These are phyloP conservation scores for Tokudaia tokunoshimensis DNA, from an alignment of 2,797 vertebrate species.

Conservation along the genomic window DNA sequence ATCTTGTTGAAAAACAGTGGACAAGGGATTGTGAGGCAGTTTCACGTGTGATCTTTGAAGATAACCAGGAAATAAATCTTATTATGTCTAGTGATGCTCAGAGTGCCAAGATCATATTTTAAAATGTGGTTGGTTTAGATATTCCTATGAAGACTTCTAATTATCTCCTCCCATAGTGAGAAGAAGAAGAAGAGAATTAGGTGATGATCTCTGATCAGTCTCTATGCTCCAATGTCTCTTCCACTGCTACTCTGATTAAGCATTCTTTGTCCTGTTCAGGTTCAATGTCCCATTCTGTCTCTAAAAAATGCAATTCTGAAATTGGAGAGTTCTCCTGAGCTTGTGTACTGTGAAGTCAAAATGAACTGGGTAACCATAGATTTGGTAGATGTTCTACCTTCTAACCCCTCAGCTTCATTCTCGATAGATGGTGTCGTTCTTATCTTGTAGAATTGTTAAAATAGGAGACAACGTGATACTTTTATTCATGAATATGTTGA, in stretches of 20 bases:
- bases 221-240: background rate
- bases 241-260: background rate
- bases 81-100: slow-evolving; percentile 1
- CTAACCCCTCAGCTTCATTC: background rate
- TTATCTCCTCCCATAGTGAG: background rate
- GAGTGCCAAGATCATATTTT: slow-evolving; percentile 23
- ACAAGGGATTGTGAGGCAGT: slow-evolving; percentile 39
- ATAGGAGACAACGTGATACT: background rate
- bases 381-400: background rate
- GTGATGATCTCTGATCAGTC: background rate
- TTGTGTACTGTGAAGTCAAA: background rate
- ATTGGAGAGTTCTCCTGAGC: background rate
- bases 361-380: background rate
- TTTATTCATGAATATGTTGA: background rate
- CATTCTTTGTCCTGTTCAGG: background rate
- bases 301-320: background rate
- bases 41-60: slow-evolving; percentile 64
- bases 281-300: background rate
- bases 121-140: slow-evolving; percentile 5
- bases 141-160: background rate
- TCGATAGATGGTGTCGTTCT: background rate
- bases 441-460: background rate
- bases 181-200: background rate
- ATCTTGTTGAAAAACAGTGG: slow-evolving; percentile 6
- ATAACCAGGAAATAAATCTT: background rate